phyloP scores from a whole-genome alignment of 1,140 invertebrate species.

The Dendroctonus valens region DNA sequence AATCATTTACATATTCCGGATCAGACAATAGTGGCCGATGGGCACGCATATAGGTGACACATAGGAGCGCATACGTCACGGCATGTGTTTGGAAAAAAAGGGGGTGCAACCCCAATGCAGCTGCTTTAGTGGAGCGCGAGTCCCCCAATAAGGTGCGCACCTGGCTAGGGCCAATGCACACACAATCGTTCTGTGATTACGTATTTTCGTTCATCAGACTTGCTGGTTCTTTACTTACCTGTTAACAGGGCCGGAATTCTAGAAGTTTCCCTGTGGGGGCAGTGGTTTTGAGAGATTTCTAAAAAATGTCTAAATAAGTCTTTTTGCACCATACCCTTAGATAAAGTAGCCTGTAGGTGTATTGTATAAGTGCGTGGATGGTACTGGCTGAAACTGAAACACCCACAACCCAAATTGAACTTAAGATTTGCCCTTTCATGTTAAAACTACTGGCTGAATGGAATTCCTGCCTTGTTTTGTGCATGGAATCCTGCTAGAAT shows the following conservation, averaged over 20 bases:
- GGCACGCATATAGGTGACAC: slow-evolving; percentile 44
- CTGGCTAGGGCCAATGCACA: slow-evolving; percentile 36
- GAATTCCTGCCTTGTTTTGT: too few relatives aligned
- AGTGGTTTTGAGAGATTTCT: too few relatives aligned
- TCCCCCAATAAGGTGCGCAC: slow-evolving; percentile 37
- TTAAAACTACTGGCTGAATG: too few relatives aligned
- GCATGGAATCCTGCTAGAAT: too few relatives aligned
- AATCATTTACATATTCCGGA: slow-evolving; percentile 40
- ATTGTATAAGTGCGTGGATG: too few relatives aligned
- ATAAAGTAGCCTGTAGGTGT: too few relatives aligned
- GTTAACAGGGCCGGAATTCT: slow-evolving; percentile 14
- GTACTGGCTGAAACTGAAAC: too few relatives aligned
- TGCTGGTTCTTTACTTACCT: slow-evolving; percentile 24
- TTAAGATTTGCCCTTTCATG: too few relatives aligned
- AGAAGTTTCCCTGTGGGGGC: too few relatives aligned
- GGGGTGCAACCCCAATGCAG: slow-evolving; percentile 42
- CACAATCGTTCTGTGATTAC: slow-evolving; percentile 43
- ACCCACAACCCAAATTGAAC: too few relatives aligned
- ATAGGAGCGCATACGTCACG: slow-evolving; percentile 45
- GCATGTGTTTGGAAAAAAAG: slow-evolving; percentile 40
- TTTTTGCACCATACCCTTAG: too few relatives aligned
- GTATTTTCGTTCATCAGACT: slow-evolving; percentile 29
- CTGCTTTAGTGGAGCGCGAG: slow-evolving; percentile 41
- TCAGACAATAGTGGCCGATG: slow-evolving; percentile 40
- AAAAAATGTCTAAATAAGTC: too few relatives aligned